Evolutionary conservation across 2,113 vertebrate species (phyloP).

Genomic region (Pituophis catenifer): DNA sequence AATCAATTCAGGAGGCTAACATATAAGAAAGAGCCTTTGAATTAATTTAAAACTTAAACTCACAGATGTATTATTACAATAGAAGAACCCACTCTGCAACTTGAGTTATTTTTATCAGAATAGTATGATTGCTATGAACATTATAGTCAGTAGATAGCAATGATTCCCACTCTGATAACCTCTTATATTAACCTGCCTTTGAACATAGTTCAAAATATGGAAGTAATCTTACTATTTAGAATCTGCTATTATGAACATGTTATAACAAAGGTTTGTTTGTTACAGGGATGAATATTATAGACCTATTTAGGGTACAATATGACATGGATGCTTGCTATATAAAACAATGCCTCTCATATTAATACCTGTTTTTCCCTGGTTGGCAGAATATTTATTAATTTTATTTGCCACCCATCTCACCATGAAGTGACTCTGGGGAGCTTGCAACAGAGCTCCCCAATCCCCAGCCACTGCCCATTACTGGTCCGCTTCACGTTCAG

Average conservation of each 20-base stretch:
- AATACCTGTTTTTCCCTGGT: not conserved
- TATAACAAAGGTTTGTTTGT: not conserved
- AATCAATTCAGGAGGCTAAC: not conserved
- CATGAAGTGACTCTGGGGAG: not conserved
- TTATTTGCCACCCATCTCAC: not conserved
- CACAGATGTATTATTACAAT: not conserved
- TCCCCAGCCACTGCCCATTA: not conserved
- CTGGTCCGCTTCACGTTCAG: too few relatives aligned
- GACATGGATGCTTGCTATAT: not conserved
- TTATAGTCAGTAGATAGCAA: not conserved
- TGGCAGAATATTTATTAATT: not conserved
- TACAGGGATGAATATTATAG: not conserved
- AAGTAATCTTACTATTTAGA: not conserved
- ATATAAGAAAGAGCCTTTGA: not conserved
- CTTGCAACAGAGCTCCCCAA: not conserved
- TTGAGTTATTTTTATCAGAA: not conserved
- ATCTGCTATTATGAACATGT: not conserved
- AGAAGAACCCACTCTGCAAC: not conserved
- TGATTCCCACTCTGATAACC: not conserved
- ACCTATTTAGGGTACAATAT: not conserved
- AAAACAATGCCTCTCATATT: not conserved
- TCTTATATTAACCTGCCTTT: not conserved
- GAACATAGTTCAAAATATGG: not conserved
- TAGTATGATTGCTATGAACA: not conserved
- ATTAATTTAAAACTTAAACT: not conserved